phyloP scores from a whole-genome alignment of 2,888 invertebrate species.

The Eupithecia centaureata region DNA sequence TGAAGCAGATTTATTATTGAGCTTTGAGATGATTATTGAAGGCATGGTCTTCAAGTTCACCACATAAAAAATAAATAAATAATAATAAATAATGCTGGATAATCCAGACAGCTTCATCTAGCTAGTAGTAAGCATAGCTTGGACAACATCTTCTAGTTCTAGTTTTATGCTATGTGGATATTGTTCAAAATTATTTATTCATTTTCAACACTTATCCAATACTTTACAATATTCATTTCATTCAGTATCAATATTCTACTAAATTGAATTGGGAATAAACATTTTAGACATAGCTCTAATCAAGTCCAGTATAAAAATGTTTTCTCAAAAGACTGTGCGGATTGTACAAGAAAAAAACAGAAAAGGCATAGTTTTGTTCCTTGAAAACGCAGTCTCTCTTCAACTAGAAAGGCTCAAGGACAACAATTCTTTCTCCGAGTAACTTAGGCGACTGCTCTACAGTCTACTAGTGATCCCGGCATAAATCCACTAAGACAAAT shows the following conservation, averaged over 20 bases:
- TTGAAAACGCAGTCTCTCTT: neutral
- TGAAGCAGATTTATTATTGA: too few species aligned
- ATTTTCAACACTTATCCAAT: neutral
- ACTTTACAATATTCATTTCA: neutral
- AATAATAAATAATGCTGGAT: too few species aligned
- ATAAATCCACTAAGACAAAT: slow-evolving; percentile 78
- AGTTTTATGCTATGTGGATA: too few species aligned
- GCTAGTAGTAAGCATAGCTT: too few species aligned
- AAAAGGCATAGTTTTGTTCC: too few species aligned
- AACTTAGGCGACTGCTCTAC: slow-evolving; percentile 54
- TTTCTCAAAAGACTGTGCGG: too few species aligned
- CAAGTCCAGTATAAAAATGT: neutral
- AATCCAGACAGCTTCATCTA: too few species aligned
- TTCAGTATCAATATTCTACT: neutral
- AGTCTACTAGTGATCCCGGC: slow-evolving; percentile 61
- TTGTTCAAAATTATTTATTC: too few species aligned
- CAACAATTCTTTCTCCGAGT: slow-evolving; percentile 58
- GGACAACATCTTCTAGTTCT: too few species aligned
- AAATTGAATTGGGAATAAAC: neutral
- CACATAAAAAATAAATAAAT: too few species aligned
- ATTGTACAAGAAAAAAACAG: too few species aligned
- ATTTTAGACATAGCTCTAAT: neutral
- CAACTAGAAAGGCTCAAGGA: neutral
- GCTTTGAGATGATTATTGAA: neutral
- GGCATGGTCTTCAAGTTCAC: neutral